Evolutionary conservation across 2,888 invertebrate genomes (phyloP).

Genomic region (Antitype chi): DNA sequence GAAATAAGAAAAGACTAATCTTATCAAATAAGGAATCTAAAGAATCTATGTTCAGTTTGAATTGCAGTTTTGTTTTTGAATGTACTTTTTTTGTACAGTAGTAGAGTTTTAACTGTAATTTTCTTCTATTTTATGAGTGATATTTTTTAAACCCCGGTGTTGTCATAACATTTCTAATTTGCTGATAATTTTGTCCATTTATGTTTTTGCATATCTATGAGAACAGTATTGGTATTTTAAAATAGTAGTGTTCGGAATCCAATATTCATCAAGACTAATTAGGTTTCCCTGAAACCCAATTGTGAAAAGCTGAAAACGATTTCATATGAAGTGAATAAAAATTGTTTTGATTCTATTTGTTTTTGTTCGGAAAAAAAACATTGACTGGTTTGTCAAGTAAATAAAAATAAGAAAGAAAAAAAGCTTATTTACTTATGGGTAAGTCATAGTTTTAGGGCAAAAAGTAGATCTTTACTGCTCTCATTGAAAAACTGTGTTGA

Average conservation of each 20-base stretch:
- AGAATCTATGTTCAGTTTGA: too few species aligned
- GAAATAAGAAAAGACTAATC: background rate
- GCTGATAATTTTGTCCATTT: background rate
- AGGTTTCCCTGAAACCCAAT: slow-evolving; percentile 5
- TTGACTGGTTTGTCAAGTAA: background rate
- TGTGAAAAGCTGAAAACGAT: slow-evolving; percentile 30
- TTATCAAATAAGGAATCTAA: too few species aligned
- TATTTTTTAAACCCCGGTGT: background rate
- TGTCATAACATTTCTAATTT: background rate
- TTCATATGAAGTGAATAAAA: slow-evolving; percentile 6
- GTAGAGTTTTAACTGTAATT: too few species aligned
- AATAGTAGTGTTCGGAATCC: slow-evolving; percentile 16
- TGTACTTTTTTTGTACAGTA: too few species aligned
- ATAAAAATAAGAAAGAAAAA: background rate
- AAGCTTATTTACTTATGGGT: background rate
- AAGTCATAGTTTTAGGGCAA: background rate
- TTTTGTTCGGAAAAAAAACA: slow-evolving; percentile 2
- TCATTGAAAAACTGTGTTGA: background rate
- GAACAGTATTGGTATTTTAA: slow-evolving; percentile 4
- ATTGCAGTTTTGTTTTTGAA: too few species aligned
- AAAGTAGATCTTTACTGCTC: background rate
- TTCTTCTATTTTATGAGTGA: background rate
- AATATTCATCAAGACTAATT: slow-evolving; percentile 3
- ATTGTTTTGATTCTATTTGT: background rate
- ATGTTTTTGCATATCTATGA: background rate